Evolutionary conservation across 2,797 vertebrate species (phyloP), one percentile per base, ranked within the genome.

Genomic region (Ciconia nigra): DNA sequence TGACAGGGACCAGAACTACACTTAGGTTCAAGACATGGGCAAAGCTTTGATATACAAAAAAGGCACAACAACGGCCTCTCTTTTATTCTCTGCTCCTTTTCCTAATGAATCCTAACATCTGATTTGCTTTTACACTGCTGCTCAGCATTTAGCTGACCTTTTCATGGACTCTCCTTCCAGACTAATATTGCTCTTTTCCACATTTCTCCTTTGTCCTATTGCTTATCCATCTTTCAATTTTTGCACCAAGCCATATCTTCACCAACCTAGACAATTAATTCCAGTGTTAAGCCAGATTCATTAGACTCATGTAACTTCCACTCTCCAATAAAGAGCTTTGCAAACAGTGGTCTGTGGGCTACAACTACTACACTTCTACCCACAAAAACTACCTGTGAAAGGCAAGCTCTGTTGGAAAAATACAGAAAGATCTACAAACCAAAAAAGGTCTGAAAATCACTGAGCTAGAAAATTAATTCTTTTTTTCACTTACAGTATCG

Each of bases 71-170:
- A 41, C 0, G 1, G 25, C 17, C 55, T 49, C 66, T 72, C 70
- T 91, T 63, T 28, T 44, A 47, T 42, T 80, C 65, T 59, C 72
- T 93, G 52, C 29, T 86, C 52, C 24, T 93, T 80, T 52, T 47
- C 44, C 65, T 52, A 63, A 57, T 42, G 47, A 86, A 83, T 41
- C 21, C 47, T 51, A 90, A 58, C 20, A 46, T 22, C 25, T 29
- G 28, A 86, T 59, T 74, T 70, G 24, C 61, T 78, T 90, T 71
- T 19, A 88, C 17, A 57, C 9, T 41, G 22, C 15, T 55, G 37
- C 44, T 90, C 20, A 81, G 59, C 49, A 59, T 83, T 78, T 52
- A 81, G 42, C 7, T 84, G 29, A 37, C 14, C 37, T 55, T 62
- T 59, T 37, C 19, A 29, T 7, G 22, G 58, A 63, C 22, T 13